Percentiles rank a stretch among this genome's conserved stretches.
Conservation (phyloP, 2,797 vertebrate species). For the Choloepus didactylus region DNA sequence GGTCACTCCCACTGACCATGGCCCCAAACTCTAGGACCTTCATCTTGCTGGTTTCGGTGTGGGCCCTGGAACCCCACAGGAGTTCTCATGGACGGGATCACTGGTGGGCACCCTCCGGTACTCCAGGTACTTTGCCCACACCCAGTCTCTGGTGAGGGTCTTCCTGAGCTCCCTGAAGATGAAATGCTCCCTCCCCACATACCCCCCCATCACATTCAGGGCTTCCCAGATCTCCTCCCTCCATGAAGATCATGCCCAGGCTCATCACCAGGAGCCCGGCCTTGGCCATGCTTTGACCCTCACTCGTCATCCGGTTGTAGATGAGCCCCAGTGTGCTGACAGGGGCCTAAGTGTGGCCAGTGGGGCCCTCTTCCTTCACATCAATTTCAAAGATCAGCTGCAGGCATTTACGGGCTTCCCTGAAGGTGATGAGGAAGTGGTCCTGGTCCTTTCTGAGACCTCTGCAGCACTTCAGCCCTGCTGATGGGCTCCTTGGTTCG, state of each 20-base stretch:
- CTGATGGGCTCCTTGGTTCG: not conserved
- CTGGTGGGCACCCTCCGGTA: not conserved
- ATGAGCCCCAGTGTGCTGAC: not conserved
- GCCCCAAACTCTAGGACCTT: not conserved
- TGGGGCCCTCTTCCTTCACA: not conserved
- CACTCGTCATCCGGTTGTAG: not conserved
- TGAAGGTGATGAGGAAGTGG: too few species aligned
- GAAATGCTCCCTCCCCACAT: not conserved
- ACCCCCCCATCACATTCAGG: too few species aligned
- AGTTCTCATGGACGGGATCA: not conserved
- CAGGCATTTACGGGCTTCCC: not conserved
- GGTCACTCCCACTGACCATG: not conserved
- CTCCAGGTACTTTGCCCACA: not conserved
- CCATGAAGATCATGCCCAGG: not conserved
- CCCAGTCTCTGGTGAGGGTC: not conserved
- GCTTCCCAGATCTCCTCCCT: not conserved
- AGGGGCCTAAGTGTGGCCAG: not conserved
- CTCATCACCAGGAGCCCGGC: not conserved
- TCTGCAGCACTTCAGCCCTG: not conserved
- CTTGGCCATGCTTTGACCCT: not conserved
- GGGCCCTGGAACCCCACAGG: not conserved
- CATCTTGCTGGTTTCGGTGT: not conserved
- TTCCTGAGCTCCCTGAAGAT: not conserved
- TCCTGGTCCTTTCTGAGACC: not conserved
- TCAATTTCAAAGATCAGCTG: conserved; percentile 20